phyloP scores from a whole-genome alignment of 2,797 vertebrate species.

The Gobionotothen gibberifrons region DNA sequence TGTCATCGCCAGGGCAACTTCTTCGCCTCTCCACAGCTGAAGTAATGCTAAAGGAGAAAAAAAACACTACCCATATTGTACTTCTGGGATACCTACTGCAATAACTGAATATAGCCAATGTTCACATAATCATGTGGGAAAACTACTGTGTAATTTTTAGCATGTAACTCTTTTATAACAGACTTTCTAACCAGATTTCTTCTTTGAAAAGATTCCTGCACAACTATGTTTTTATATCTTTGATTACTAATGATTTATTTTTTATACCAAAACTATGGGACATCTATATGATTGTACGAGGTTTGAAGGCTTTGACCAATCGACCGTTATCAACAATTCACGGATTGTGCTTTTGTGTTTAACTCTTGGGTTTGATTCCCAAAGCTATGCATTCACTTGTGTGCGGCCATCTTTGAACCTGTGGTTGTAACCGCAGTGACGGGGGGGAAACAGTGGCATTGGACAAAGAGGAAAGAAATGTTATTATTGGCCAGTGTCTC shows the following conservation, averaged over 20 bases:
- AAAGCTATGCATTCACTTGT: neutral
- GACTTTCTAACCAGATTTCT: constrained; percentile 14
- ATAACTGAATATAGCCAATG: constrained; percentile 25
- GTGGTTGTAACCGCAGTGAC: constrained; percentile 64
- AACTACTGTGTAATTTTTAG: constrained; percentile 61
- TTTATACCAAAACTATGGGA: constrained; percentile 6
- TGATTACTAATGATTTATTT: constrained; percentile 49
- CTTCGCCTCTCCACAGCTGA: constrained; percentile 92
- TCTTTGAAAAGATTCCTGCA: constrained; percentile 12
- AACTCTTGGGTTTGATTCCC: constrained; percentile 14
- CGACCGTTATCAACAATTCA: constrained; percentile 8
- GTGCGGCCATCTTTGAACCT: constrained; percentile 29
- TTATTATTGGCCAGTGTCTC: constrained; percentile 29
- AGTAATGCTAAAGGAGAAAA: constrained; percentile 69
- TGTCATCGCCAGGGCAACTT: constrained; percentile 86
- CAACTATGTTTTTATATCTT: constrained; percentile 31
- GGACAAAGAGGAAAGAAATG: constrained; percentile 10
- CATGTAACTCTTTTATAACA: constrained; percentile 11
- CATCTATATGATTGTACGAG: constrained; percentile 22
- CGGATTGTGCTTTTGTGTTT: constrained; percentile 14
- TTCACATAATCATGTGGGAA: constrained; percentile 47
- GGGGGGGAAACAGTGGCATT: neutral
- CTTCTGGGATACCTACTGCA: constrained; percentile 33
- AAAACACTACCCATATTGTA: constrained; percentile 9
- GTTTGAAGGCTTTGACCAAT: constrained; percentile 35